Evolutionary conservation across 30 jellyfish, hydroid and myxozoan genomes (phyloP).

Genomic region (Clytia hemisphaerica): DNA sequence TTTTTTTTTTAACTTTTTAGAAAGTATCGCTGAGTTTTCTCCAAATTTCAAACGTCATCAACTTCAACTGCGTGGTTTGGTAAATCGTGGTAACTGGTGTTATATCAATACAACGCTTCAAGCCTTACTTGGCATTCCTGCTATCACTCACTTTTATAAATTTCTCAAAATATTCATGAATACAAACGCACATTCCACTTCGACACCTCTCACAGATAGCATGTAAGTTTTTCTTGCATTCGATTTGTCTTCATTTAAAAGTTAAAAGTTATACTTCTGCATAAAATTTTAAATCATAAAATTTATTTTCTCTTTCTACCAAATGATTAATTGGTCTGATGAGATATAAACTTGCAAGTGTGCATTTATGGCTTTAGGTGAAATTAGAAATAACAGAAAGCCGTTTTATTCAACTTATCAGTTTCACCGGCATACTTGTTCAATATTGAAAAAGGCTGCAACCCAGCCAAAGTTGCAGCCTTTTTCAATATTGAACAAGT

Average conservation of each 20-base stretch:
- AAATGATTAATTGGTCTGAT: not conserved
- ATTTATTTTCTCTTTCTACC: not conserved
- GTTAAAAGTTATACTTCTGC: not conserved
- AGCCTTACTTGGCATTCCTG: conserved; percentile 69
- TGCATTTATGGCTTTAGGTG: too few relatives aligned
- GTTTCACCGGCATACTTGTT: too few relatives aligned
- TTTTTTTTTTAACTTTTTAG: not conserved
- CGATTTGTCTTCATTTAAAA: not conserved
- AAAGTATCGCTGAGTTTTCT: not conserved
- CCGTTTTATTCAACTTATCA: too few relatives aligned
- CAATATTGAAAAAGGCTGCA: too few relatives aligned
- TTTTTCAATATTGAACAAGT: too few relatives aligned
- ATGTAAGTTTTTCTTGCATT: conserved; percentile 50
- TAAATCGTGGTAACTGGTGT: conserved; percentile 94
- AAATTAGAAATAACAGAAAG: too few relatives aligned
- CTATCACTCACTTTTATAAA: conserved; percentile 60
- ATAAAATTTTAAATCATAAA: not conserved
- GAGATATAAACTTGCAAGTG: not conserved
- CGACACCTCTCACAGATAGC: conserved; percentile 86
- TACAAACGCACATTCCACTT: conserved; percentile 36
- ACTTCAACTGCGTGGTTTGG: conserved; percentile 82
- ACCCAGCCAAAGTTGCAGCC: too few relatives aligned
- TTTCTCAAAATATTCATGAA: conserved; percentile 41
- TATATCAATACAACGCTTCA: conserved; percentile 94
- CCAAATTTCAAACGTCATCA: conserved; percentile 29